phyloP scores from a whole-genome alignment of 2,797 vertebrate species.

The Anomalospiza imberbis region DNA sequence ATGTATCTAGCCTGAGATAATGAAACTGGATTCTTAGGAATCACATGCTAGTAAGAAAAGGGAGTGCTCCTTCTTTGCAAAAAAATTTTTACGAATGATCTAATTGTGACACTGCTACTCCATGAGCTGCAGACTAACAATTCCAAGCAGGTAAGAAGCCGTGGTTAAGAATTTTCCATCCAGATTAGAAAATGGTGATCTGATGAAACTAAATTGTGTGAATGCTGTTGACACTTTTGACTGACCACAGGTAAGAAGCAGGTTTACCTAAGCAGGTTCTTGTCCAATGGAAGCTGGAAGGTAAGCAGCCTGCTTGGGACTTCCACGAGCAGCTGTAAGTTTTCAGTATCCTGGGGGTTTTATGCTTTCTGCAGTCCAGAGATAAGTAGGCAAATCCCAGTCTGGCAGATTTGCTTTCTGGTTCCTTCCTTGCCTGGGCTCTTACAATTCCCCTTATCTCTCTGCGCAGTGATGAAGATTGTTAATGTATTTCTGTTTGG shows the following conservation, averaged over 20 bases:
- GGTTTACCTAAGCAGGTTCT: not conserved
- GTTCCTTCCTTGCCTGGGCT: not conserved
- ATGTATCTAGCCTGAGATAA: not conserved
- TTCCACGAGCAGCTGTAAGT: not conserved
- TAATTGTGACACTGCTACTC: not conserved
- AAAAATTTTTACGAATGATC: not conserved
- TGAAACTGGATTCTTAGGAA: not conserved
- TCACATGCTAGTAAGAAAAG: not conserved
- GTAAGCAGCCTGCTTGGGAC: not conserved
- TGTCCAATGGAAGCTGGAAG: not conserved
- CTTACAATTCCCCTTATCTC: not conserved
- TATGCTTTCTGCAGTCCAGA: not conserved
- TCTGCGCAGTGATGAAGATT: not conserved
- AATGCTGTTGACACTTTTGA: not conserved
- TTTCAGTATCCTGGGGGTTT: not conserved
- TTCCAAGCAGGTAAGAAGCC: not conserved
- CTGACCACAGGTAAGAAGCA: not conserved
- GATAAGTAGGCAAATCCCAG: not conserved
- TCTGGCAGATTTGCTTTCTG: not conserved
- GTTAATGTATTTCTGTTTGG: not conserved
- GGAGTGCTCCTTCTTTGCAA: not conserved
- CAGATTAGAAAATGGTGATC: not conserved
- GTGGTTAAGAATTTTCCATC: not conserved
- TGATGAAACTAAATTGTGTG: not conserved
- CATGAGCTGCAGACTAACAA: not conserved